A percentile compares a stretch with the other conserved stretches of the same genome.
Evolutionary conservation across 2,113 vertebrate species (phyloP).

Genomic region (Eulemur macaco): DNA sequence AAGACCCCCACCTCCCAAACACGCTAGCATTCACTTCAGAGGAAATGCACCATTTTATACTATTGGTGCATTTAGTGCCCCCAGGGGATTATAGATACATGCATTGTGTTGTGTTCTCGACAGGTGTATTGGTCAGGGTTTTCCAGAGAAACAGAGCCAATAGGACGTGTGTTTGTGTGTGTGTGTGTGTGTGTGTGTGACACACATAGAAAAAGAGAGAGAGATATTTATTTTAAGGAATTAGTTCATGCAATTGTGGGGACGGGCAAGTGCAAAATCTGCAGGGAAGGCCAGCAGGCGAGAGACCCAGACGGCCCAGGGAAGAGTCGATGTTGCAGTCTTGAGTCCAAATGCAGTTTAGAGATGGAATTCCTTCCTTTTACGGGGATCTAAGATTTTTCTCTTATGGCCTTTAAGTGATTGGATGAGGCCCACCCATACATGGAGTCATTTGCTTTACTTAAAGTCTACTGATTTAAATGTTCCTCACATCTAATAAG

Average conservation of each 20-base stretch:
- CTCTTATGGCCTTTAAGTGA: background rate
- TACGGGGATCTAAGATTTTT: background rate
- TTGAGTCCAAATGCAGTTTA: background rate
- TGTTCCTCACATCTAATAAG: background rate
- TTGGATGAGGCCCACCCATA: background rate
- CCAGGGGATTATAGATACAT: background rate
- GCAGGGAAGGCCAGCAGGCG: background rate
- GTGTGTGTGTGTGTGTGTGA: background rate
- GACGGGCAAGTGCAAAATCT: background rate
- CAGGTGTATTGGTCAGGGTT: background rate
- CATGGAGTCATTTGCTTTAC: background rate
- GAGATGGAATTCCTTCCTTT: background rate
- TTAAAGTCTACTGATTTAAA: background rate
- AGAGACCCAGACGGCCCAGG: background rate
- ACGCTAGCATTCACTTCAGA: background rate
- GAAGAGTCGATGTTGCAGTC: background rate
- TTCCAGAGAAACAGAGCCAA: background rate
- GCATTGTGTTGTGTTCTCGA: background rate
- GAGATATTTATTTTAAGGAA: background rate
- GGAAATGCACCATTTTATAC: background rate
- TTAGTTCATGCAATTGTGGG: background rate
- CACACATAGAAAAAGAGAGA: background rate
- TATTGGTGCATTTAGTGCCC: background rate
- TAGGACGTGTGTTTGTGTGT: background rate
- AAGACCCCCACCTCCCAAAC: background rate